Evolutionary conservation across 2,888 invertebrate species (phyloP).

Genomic region (Agrilus biguttatus): DNA sequence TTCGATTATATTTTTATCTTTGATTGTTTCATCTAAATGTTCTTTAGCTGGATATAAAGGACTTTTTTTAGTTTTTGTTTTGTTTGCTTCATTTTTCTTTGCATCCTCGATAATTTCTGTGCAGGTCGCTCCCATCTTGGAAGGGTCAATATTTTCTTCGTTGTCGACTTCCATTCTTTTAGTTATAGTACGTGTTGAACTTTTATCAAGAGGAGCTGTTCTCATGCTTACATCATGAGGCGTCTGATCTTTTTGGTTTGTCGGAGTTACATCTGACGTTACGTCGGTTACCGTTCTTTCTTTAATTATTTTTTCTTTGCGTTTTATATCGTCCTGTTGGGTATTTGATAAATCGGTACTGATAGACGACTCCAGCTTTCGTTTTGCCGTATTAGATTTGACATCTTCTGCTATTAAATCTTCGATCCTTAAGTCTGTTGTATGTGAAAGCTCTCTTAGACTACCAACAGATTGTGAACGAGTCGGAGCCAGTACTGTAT

Average conservation of each 20-base stretch:
- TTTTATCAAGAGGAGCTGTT: constrained; percentile 23
- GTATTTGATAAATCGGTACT: constrained; percentile 47
- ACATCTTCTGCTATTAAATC: constrained; percentile 50
- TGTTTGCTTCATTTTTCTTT: constrained; percentile 23
- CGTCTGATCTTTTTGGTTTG: constrained; percentile 16
- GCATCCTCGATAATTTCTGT: constrained; percentile 32
- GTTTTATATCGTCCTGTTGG: constrained; percentile 31
- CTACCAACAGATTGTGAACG: constrained; percentile 57
- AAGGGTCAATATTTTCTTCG: constrained; percentile 19
- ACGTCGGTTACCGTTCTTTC: constrained; percentile 31
- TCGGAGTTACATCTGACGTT: constrained; percentile 18
- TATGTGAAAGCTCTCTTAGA: constrained; percentile 56
- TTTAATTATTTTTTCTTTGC: constrained; percentile 46
- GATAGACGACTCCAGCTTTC: constrained; percentile 62
- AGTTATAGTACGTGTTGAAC: constrained; percentile 24
- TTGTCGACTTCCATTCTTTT: constrained; percentile 23
- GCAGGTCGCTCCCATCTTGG: constrained; percentile 29
- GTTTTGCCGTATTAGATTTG: constrained; percentile 43
- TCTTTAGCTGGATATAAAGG: constrained; percentile 5
- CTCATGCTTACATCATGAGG: constrained; percentile 21
- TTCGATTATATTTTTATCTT: constrained; percentile 17
- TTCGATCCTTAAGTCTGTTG: constrained; percentile 57
- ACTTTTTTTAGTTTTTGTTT: constrained; percentile 13
- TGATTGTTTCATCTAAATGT: constrained; percentile 1
- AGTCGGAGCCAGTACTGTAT: constrained; percentile 28